Conservation (phyloP, 2,888 invertebrate genomes). For the Oxytorus armatus region DNA sequence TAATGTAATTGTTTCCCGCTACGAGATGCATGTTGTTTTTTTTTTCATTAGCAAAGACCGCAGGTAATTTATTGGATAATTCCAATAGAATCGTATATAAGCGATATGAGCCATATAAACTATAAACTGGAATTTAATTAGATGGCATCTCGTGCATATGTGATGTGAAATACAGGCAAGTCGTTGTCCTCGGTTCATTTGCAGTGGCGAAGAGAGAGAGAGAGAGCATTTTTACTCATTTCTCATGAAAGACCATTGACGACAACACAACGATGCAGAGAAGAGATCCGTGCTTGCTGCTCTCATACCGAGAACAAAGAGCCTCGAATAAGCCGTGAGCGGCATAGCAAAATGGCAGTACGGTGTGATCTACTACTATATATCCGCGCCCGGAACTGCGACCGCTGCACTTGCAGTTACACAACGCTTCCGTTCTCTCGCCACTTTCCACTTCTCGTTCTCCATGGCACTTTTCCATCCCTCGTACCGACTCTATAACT, state of each 20-base stretch:
- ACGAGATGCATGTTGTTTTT: neutral
- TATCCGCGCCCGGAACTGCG: slow-evolving; percentile 52
- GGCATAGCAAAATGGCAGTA: slow-evolving; percentile 23
- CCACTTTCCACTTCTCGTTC: slow-evolving; percentile 22
- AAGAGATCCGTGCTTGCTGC: slow-evolving; percentile 12
- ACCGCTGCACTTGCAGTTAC: slow-evolving; percentile 54
- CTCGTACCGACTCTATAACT: neutral
- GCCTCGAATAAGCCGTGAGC: slow-evolving; percentile 36
- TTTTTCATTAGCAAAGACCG: neutral
- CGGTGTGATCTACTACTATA: slow-evolving; percentile 1
- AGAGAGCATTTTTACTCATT: slow-evolving; percentile 38
- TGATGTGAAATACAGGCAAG: slow-evolving; percentile 21
- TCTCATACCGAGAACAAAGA: slow-evolving; percentile 57
- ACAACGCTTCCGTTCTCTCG: slow-evolving; percentile 43
- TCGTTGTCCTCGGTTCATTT: slow-evolving; percentile 22
- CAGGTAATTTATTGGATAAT: neutral
- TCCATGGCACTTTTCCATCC: no score
- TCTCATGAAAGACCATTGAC: slow-evolving; percentile 39
- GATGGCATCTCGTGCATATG: slow-evolving; percentile 13
- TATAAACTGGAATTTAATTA: slow-evolving; percentile 9
- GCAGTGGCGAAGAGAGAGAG: neutral
- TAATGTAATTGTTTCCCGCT: neutral
- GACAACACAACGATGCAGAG: slow-evolving; percentile 11
- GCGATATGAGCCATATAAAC: neutral
- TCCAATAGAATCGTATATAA: no score